Evolutionary conservation across 2,888 invertebrate species (phyloP), one percentile per base, ranked within the genome.

Genomic region (Beris chalybata): DNA sequence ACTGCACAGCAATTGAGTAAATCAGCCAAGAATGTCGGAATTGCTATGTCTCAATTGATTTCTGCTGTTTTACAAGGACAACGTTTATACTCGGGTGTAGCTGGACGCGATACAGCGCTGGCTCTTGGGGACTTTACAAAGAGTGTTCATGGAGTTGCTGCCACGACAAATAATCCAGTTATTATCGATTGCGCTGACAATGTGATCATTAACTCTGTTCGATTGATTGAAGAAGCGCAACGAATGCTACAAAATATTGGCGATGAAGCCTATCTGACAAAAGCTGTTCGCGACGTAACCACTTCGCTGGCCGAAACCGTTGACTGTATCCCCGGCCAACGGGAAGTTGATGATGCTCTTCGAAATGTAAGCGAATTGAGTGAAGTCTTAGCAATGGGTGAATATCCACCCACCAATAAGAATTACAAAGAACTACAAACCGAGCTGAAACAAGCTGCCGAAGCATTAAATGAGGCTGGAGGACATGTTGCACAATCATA

Each of bases 281-380:
- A 87, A 71, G 89, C 92, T 0, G 90, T 90, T 3, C 89, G 89
- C 73, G 88, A 89, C 70, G 89, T 93, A 0, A 79, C 82, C 0
- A 77, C 86, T 79, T 85, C 90, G 3, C 74, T 87, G 7, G 85
- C 86, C 6, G 83, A 82, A 48, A 85, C 86, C 0, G 87, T 97
- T 63, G 90, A 91, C 71, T 93, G 93, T 70, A 85, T 97, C 52
- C 97, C 97, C 0, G 95, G 96, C 0, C 95, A 97, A 78, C 88
- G 90, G 64, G 96, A 97, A 76, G 90, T 98, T n/a, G 97, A 97
- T 77, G 86, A 89, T 22, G 93, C 94, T 0, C 87, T 95, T 72
- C 87, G 89, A 70, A 89, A 87, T 73, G 93, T 97, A 71, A 89
- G 88, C 68, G 89, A 91, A 73, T 86, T 90, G 52, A 86, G 89